phyloP scores from a whole-genome alignment of 2,797 vertebrate genomes.

The Sebastes jordani region DNA sequence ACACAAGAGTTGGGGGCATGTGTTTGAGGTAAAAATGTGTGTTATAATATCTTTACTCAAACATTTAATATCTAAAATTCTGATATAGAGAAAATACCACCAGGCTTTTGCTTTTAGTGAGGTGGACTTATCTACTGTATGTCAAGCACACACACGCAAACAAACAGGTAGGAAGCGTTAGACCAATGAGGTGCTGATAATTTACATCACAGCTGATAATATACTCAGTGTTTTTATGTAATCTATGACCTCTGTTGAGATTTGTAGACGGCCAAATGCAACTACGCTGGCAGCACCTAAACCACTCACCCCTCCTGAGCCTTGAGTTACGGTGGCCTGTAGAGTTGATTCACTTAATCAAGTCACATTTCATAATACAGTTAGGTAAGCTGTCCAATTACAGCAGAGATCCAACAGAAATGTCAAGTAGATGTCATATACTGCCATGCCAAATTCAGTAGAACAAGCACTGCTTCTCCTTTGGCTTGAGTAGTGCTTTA shows the following conservation, averaged over 20 bases:
- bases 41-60: constrained; percentile 31
- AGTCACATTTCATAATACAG: constrained; percentile 4
- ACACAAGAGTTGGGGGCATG: background rate
- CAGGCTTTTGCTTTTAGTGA: constrained; percentile 6
- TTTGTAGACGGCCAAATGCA: background rate
- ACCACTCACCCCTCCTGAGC: background rate
- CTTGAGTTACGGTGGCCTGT: background rate
- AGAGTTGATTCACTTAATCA: constrained; percentile 5
- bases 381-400: constrained; percentile 14
- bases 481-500: background rate
- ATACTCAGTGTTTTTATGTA: background rate
- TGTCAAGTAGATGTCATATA: constrained; percentile 5
- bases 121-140: constrained; percentile 1
- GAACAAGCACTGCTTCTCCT: background rate
- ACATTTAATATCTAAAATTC: constrained; percentile 20
- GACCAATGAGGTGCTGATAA: background rate
- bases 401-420: constrained; percentile 17
- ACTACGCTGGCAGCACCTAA: background rate
- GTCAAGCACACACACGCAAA: background rate
- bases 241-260: constrained; percentile 36
- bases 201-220: constrained; percentile 16
- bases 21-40: constrained; percentile 2
- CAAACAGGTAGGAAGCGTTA: background rate
- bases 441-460: background rate
- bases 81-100: constrained; percentile 8